Evolutionary conservation across 2,888 invertebrate genomes (phyloP).

Genomic region (Serripes groenlandicus): DNA sequence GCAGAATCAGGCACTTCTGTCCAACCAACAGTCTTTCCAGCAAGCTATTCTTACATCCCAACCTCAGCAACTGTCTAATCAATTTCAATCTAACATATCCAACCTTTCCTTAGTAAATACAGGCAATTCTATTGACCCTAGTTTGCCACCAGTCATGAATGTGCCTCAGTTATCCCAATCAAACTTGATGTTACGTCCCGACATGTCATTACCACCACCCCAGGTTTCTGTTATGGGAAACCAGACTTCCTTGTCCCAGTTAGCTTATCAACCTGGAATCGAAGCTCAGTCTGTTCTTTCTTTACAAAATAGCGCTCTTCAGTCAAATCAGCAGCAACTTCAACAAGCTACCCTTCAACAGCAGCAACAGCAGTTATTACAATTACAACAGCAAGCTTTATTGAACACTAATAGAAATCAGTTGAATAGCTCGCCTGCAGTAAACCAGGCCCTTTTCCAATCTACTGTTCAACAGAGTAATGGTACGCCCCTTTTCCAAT

Average conservation of each 20-base stretch:
- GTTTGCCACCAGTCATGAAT: conserved; percentile 55
- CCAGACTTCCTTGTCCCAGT: conserved; percentile 9
- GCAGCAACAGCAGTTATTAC: conserved; percentile 16
- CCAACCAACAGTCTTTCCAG: not conserved
- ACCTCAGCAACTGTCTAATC: not conserved
- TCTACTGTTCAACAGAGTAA: not conserved
- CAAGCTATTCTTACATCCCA: not conserved
- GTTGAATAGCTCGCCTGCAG: not conserved
- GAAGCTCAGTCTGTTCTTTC: not conserved
- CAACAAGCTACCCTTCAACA: conserved; percentile 11
- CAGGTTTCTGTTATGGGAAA: conserved; percentile 23
- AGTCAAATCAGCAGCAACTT: conserved; percentile 30
- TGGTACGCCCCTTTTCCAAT: not conserved
- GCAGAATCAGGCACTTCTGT: not conserved
- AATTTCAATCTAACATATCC: not conserved
- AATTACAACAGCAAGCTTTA: not conserved
- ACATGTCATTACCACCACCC: conserved; percentile 60
- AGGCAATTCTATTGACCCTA: conserved; percentile 34
- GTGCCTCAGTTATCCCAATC: conserved; percentile 31
- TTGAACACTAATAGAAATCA: conserved; percentile 3
- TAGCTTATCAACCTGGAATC: conserved; percentile 18
- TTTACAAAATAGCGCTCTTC: conserved; percentile 13
- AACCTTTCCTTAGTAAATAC: not conserved
- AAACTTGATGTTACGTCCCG: conserved; percentile 19
- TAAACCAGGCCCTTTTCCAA: not conserved